Evolutionary conservation across 2,113 vertebrate species (phyloP), one percentile per base, ranked within the genome.

Genomic region (Anser brachyrhynchus): DNA sequence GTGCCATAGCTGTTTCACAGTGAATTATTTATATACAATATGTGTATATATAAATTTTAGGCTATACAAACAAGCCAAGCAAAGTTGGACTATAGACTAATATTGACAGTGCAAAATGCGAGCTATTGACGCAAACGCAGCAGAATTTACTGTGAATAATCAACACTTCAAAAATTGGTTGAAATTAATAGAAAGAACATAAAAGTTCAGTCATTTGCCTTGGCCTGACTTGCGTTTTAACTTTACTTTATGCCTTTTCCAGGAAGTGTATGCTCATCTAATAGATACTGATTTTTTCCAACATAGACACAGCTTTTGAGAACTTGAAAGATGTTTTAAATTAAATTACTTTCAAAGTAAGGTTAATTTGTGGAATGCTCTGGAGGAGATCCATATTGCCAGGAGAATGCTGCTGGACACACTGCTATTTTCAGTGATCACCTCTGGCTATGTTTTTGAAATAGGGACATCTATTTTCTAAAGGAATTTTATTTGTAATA

Each of bases 21-120:
- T 18, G 29, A 65, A 5, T 43, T 35, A 18, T 22, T 49, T 22
- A 22, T 49, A 22, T 22, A 13, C 18, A 29, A 31, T 18, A 5
- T 6, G 4, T 6, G 3, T 19, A 4, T 25, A 0, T 19, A 4
- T 31, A 18, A 8, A 23, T 35, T 25, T 25, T 9, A 11, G 35
- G 2, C 5, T 28, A 28, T 28, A 71, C 25, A 71, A 35, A 55
- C 15, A 76, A 54, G 37, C 31, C 13, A 29, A 28, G 21, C 8
- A 14, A 43, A 41, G 25, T 3, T 37, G 11, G 33, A 6, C 33
- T 55, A 2, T 11, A 13, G 57, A 41, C 49, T 33, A 43, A 29
- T 9, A 64, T 16, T 10, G 49, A 20, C n/a, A 70, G 37, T 52
- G 28, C 10, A 35, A 62, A 52, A 44, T 57, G 26, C 0, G 0